Base-by-base conservation (phyloP, 1,140 invertebrate species). In the Cotesia typhae region DNA sequence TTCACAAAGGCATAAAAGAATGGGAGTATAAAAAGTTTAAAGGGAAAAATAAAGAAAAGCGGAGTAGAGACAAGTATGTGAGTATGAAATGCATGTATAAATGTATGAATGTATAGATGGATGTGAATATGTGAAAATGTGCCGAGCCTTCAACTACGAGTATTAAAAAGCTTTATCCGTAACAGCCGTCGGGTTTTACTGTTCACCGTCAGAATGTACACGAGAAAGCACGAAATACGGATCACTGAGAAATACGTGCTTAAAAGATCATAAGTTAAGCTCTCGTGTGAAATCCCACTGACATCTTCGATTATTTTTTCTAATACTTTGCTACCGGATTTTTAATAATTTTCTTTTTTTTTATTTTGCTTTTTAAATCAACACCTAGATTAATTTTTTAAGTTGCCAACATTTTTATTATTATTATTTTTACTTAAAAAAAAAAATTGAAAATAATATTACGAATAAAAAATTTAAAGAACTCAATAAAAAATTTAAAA, bases 231-330 rank as follows among this genome's bases (percentile, higher is more conserved):
- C 12, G 20, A 51, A 67, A 67, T 12, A 36, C 3, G 66, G 63
- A 65, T 65, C 63, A 67, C n/a, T 52, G n/a, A 51, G 12, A 28
- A 51, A 17, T 38, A 67, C 12, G 41, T 67, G 6, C 38, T 41
- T 51, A 35, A 51, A 41, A 51, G 66, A 67, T 67, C 47, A 67
- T 67, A 28, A 67, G 9, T 51, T 55, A 53, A 67, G 28, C 66
- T 67, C 51, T 14, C 10, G 52, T 55, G 52, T 67, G 47, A 52
- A 67, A 36, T 67, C 4, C n/a, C 53, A 55, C 14, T 51, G 14
- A 67, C 28, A 28, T 66, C 47, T 55, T 41, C 28, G 4, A 67
- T 9, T 12, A 12, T 36, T 55, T 67, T 67, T 36, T 12, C 4
- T 4, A 3, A 66, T 51, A n/a, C 17, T 14, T 12, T 7, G 7